Percentiles rank a stretch among this genome's conserved stretches.
phyloP scores from a whole-genome alignment of 2,113 vertebrate genomes.

The Clarias batrachus region DNA sequence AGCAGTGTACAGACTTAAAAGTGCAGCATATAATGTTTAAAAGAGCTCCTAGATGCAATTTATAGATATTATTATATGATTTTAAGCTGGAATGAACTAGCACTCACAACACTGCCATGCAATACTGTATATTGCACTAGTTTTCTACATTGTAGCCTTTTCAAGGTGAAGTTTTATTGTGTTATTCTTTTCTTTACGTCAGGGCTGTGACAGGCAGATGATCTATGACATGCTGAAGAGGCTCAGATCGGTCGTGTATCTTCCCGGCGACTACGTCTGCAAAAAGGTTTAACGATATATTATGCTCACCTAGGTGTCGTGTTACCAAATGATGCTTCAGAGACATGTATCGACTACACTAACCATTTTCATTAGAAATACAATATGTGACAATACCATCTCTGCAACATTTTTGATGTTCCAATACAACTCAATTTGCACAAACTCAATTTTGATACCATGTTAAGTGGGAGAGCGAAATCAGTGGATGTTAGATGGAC shows the following conservation, averaged over 20 bases:
- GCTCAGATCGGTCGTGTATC: conserved; percentile 89
- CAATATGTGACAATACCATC: no score
- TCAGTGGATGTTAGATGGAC: no score
- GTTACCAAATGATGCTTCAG: no score
- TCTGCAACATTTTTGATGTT: no score
- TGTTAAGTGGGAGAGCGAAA: no score
- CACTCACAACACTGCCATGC: neutral
- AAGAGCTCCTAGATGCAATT: neutral
- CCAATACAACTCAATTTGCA: neutral
- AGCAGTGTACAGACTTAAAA: neutral
- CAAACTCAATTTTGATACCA: neutral
- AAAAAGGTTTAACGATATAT: conserved; percentile 81
- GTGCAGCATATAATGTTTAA: neutral
- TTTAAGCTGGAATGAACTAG: neutral
- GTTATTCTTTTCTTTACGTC: conserved; percentile 29
- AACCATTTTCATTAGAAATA: no score
- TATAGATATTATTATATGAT: neutral
- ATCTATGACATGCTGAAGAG: conserved; percentile 97
- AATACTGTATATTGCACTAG: neutral
- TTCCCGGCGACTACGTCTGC: conserved; percentile 94
- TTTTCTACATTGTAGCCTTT: neutral
- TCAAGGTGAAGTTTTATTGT: neutral
- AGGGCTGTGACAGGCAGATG: conserved; percentile 98
- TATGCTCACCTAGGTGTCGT: neutral
- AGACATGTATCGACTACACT: no score